Evolutionary conservation across 2,797 vertebrate genomes (phyloP).

Genomic region (Acipenser ruthenus): DNA sequence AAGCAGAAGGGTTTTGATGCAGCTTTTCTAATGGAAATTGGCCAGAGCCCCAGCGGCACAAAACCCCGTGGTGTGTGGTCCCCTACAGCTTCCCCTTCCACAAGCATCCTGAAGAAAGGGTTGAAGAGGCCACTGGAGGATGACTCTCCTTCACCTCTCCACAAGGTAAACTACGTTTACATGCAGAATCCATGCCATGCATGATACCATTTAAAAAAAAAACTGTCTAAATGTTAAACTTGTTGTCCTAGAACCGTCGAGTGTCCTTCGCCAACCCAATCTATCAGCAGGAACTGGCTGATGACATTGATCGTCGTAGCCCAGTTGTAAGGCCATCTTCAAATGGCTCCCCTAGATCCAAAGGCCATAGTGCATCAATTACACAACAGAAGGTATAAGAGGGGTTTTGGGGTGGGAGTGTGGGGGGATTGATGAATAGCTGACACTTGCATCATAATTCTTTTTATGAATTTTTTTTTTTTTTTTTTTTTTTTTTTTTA

Average conservation of each 20-base stretch:
- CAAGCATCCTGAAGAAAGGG: conserved; percentile 88
- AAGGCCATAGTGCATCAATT: conserved; percentile 29
- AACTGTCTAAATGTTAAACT: background rate
- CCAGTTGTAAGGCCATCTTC: conserved; percentile 64
- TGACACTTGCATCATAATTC: background rate
- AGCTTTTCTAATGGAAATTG: conserved; percentile 30
- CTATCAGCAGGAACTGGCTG: conserved; percentile 85
- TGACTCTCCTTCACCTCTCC: conserved; percentile 71
- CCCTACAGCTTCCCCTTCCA: conserved; percentile 87
- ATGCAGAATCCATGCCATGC: no score
- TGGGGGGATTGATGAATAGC: no score
- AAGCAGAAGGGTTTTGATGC: conserved; percentile 52
- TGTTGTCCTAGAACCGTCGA: conserved; percentile 67
- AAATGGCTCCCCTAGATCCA: conserved; percentile 65
- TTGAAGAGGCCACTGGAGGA: conserved; percentile 76
- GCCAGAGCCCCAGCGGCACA: conserved; percentile 65
- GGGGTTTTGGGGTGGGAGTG: no score
- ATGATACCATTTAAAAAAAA: no score
- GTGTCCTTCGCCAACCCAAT: conserved; percentile 95
- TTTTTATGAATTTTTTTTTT: background rate
- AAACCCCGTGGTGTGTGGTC: conserved; percentile 74
- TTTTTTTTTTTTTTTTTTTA: conserved; percentile 38
- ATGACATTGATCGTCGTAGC: conserved; percentile 90
- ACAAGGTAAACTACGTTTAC: conserved; percentile 65
- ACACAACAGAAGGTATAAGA: no score